A percentile compares a stretch with the other conserved stretches of the same genome.
Evolutionary conservation across 1,140 invertebrate genomes (phyloP).

Genomic region (Drosophila ironensis): DNA sequence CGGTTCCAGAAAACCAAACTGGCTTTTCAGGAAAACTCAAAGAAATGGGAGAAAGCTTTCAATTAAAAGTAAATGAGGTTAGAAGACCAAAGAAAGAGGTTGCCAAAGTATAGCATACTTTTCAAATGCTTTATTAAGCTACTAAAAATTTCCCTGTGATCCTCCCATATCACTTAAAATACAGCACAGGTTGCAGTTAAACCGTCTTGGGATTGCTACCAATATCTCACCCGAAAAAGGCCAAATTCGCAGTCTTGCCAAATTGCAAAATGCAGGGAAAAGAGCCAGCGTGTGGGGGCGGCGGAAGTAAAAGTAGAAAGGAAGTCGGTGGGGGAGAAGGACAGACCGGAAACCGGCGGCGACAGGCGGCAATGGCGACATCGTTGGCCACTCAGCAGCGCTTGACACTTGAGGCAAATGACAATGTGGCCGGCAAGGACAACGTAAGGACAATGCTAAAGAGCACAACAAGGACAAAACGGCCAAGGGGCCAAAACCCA

Average conservation of each 20-base stretch:
- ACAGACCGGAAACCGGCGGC: slow-evolving; percentile 57
- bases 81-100: too few relatives aligned
- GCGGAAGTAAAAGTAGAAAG: background rate
- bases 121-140: too few relatives aligned
- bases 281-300: too few relatives aligned
- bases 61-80: background rate
- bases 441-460: slow-evolving; percentile 70
- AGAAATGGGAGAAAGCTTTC: too few relatives aligned
- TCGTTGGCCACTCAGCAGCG: slow-evolving; percentile 73
- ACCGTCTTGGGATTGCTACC: too few relatives aligned
- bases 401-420: slow-evolving; percentile 74
- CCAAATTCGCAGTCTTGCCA: too few relatives aligned
- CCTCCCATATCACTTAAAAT: too few relatives aligned
- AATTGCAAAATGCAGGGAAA: background rate
- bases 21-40: background rate
- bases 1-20: background rate
- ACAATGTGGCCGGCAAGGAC: slow-evolving; percentile 64
- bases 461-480: slow-evolving; percentile 28
- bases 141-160: too few relatives aligned
- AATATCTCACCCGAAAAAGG: too few relatives aligned
- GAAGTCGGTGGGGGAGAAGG: background rate
- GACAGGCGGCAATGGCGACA: slow-evolving; percentile 49
- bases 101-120: too few relatives aligned
- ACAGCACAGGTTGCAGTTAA: too few relatives aligned
- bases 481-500: slow-evolving; percentile 15